Base-by-base conservation (phyloP, 1,140 invertebrate genomes). In the Eurosta solidaginis region DNA sequence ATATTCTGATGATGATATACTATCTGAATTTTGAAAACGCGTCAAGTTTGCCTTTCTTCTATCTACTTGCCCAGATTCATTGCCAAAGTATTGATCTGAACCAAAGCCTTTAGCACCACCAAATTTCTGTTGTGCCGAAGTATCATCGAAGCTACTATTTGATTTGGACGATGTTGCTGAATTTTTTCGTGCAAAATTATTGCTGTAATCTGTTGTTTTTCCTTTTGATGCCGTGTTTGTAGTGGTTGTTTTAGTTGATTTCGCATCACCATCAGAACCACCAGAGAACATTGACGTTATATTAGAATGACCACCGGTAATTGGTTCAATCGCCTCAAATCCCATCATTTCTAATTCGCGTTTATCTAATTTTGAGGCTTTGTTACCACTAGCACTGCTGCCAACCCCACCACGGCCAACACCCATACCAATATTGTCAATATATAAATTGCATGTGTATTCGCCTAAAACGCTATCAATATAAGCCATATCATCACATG, bases 91-190 rank as follows among this genome's bases (percentile, higher is more conserved):
- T 89, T 98, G 97, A 86, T 98, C 96, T 0, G 98, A 99, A 78
- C 97, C 98, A 82, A 99, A 99, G 2, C 96, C 94, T 89, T 99
- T 99, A 5, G 98, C 97, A 83, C 94, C 93, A 27, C 96, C 97
- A 88, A 98, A 99, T 89, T 98, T 98, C 85, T 96, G 96, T 84
- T 96, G 95, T 12, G 96, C 96, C 79, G 93, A 92, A 22, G 80
- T 79, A 76, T 80, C 78, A 22, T 81, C 79, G 74, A 77, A 76
- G 10, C 27, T 78, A 54, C 36, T 74, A 22, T 50, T 77, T 2
- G 4, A 29, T 73, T 68, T 73, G 0, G 74, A n/a, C 45, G 59
- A 74, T n/a, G 33, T 33, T 42, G 33, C n/a, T 22, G 3, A 20
- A n/a, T 27, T 44, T 77, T 77, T 79, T 22, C 75, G 78, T 22